phyloP scores from a whole-genome alignment of 2,113 vertebrate genomes.

The Ciconia maguari region DNA sequence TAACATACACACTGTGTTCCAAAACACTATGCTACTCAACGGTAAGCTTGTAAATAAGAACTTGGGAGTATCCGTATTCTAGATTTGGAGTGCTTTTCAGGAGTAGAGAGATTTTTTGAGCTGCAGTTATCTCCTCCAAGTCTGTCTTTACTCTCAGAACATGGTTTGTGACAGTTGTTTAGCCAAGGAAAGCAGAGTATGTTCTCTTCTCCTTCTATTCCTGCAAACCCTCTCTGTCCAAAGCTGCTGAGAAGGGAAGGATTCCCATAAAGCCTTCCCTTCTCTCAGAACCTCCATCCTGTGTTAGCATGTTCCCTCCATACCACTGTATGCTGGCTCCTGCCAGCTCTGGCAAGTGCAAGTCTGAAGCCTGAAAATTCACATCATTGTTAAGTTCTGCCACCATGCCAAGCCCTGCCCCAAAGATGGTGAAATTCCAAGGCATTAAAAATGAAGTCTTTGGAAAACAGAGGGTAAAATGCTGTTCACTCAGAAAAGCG shows the following conservation, averaged over 20 bases:
- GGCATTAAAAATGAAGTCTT: not conserved
- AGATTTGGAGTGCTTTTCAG: not conserved
- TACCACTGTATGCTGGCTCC: not conserved
- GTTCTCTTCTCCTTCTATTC: not conserved
- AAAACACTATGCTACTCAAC: not conserved
- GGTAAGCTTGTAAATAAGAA: not conserved
- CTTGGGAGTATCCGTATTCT: not conserved
- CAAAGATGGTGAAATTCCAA: not conserved
- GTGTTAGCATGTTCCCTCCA: not conserved
- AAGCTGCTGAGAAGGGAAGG: not conserved
- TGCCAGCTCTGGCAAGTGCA: not conserved
- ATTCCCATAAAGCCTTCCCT: not conserved
- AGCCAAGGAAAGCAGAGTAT: not conserved
- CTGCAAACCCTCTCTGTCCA: not conserved
- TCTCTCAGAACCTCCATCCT: not conserved
- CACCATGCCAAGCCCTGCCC: constrained; percentile 5
- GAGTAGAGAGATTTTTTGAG: not conserved
- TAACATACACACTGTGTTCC: not conserved
- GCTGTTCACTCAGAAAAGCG: not conserved
- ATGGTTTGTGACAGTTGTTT: not conserved
- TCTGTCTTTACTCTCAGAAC: not conserved
- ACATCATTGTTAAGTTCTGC: not conserved
- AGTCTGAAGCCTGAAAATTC: not conserved
- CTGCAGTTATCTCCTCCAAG: not conserved
- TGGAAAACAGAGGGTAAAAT: not conserved